Base-by-base conservation (phyloP, 30 jellyfish, hydroid and myxozoan genomes). In the Mastigias papua region DNA sequence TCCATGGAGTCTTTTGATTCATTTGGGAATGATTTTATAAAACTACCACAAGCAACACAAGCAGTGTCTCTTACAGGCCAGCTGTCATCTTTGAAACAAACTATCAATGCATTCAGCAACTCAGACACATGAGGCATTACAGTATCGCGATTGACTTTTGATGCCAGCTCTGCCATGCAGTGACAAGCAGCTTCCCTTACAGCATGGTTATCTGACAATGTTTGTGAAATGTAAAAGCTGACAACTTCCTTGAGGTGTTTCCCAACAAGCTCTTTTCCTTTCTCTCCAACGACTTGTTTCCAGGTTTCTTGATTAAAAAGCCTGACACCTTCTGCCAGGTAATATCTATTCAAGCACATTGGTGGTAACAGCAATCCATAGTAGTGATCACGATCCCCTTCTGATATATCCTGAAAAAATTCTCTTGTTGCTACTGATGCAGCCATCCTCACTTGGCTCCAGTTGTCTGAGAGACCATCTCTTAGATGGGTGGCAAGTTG, bases 21-120 rank as follows among this genome's bases (percentile, higher is more conserved):
- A 6, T 49, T 69, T 19, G 99, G 98, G 50, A 81, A 92, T 27
- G 98, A 82, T 69, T 76, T 62, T n/a, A 89, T 89, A 80, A 96
- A 88, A 34, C 90, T 92, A 16, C 99, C 99, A 78, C 98, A 92
- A 7, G 99, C 99, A 34, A 91, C 97, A 91, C 99, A 96, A 11
- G 99, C 99, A 25, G 99, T 96, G 90, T 96, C 99, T 57, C 99
- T 77, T 26, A 96, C 99, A 13, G 99, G 99, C 99, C 99, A 96
- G 66, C 99, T 96, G 9, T 96, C 98, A 88, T 96, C 99, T 82
- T 88, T 91, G 80, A 96, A 96, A 77, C 99, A 96, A 29, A 87
- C 91, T 30, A 86, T 87, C 51, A 96, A 69, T 21, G 98, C 98
- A 70, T 69, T 68, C 62, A 96, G 74, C 35, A 96, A 89, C 48